Conservation (phyloP, 2,888 invertebrate species). For the Latrodectus hesperus region DNA sequence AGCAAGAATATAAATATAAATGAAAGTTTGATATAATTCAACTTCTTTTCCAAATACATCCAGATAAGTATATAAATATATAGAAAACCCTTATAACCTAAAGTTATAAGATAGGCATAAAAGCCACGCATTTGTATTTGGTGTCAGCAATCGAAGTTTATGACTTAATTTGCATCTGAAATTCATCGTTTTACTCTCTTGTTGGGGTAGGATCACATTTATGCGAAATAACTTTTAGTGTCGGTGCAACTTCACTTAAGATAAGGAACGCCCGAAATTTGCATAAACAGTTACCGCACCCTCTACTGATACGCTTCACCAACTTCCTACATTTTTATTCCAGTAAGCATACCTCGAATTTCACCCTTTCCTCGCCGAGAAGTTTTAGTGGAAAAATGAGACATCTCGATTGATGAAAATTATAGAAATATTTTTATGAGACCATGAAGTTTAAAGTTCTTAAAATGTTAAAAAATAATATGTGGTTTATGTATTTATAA, state of each 20-base stretch:
- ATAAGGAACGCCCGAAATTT: constrained; percentile 48
- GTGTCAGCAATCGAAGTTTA: constrained; percentile 59
- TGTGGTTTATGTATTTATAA: too few species aligned
- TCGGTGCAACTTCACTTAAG: constrained; percentile 52
- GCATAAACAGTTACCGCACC: constrained; percentile 59
- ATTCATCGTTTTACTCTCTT: constrained; percentile 40
- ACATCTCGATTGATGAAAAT: background rate
- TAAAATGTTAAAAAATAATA: too few species aligned
- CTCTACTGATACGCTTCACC: constrained; percentile 31
- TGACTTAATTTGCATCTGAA: constrained; percentile 64
- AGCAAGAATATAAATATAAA: constrained; percentile 37
- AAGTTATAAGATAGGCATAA: constrained; percentile 22
- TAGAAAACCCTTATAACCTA: background rate
- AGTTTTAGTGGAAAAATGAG: constrained; percentile 15
- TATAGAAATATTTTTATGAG: too few species aligned
- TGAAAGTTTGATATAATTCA: constrained; percentile 38
- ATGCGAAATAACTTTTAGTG: constrained; percentile 64
- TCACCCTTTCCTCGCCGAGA: constrained; percentile 6
- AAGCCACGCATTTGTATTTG: constrained; percentile 49
- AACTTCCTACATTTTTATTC: constrained; percentile 56
- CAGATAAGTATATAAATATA: constrained; percentile 46
- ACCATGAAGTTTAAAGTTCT: too few species aligned
- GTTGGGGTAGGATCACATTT: constrained; percentile 47
- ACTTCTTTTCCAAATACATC: constrained; percentile 24
- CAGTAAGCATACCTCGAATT: constrained; percentile 38